phyloP scores from a whole-genome alignment of 2,888 invertebrate genomes.

The Euclidia mi region DNA sequence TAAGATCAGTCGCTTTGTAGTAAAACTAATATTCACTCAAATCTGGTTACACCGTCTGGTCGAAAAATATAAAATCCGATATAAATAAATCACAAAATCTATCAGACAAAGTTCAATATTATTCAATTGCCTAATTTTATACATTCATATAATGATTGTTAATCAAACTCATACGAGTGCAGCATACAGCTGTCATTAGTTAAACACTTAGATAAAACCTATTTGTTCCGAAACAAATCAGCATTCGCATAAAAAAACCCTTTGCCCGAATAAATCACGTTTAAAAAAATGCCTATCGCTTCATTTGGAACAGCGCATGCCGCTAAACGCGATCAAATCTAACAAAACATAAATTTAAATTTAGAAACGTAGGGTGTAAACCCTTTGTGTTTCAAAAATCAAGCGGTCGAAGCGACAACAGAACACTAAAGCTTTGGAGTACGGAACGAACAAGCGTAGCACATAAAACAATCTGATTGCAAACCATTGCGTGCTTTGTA shows the following conservation, averaged over 20 bases:
- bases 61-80: too few species aligned
- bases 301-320: constrained; percentile 77
- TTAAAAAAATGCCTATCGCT: constrained; percentile 78
- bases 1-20: too few species aligned
- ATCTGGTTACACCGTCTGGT: too few species aligned
- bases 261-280: constrained; percentile 80
- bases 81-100: too few species aligned
- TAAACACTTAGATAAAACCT: constrained; percentile 34
- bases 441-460: neutral
- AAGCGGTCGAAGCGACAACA: constrained; percentile 60
- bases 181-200: constrained; percentile 20
- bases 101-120: too few species aligned
- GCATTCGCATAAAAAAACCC: constrained; percentile 67
- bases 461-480: neutral
- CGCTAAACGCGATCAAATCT: constrained; percentile 88
- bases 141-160: too few species aligned
- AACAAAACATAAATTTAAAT: constrained; percentile 90
- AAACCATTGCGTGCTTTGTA: constrained; percentile 8
- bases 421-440: constrained; percentile 23
- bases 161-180: too few species aligned
- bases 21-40: too few species aligned
- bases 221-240: constrained; percentile 67
- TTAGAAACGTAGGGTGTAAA: constrained; percentile 80
- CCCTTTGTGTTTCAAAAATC: constrained; percentile 74
- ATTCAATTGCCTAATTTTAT: too few species aligned